Base-by-base conservation (phyloP, 1,140 invertebrate species). In the Scaptomyza pallida region DNA sequence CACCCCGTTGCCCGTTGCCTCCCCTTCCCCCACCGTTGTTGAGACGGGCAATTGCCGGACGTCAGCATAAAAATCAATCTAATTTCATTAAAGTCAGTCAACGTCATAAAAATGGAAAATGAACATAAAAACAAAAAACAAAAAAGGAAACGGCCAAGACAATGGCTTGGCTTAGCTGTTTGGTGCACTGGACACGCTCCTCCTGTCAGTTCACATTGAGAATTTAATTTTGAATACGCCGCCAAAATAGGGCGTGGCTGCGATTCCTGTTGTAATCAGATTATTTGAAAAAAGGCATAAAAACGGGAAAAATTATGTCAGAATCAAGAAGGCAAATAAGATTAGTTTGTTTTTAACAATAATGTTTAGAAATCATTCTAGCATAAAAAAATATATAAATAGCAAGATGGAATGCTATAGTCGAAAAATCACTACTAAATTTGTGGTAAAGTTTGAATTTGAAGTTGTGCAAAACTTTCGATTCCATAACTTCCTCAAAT, bases 61-160 rank as follows among this genome's bases (percentile, higher is more conserved):
- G 61, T 75, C 75, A 72, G 79, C 72, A 76, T 62, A 76, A 85
- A 83, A 85, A 85, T 85, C 80, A 85, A 85, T 85, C 72, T 85
- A 85, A 85, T 85, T 85, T 86, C 64, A 86, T 85, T 85, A 85
- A 86, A 76, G 81, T 86, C 80, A 80, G 68, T 73, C 80, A 80
- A 70, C 75, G 76, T 85, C 72, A 79, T 85, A 83, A 80, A 76
- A 75, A 41, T 41, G 8, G 15, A 41, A 47, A 47, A 44, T 5
- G 15, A 9, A 26, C 5, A 55, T 45, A 21, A 21, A 21, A 21
- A 21, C 2, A 21, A 21, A 21, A 21, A 21, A 21, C 21, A 21
- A 54, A 55, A 50, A 40, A 21, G 41, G 44, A 52, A 54, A 40
- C 43, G 16, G 26, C 26, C 65, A 72, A 72, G 72, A 80, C 72